Conservation (phyloP, 2,113 vertebrate species). For the Acanthisitta chloris region DNA sequence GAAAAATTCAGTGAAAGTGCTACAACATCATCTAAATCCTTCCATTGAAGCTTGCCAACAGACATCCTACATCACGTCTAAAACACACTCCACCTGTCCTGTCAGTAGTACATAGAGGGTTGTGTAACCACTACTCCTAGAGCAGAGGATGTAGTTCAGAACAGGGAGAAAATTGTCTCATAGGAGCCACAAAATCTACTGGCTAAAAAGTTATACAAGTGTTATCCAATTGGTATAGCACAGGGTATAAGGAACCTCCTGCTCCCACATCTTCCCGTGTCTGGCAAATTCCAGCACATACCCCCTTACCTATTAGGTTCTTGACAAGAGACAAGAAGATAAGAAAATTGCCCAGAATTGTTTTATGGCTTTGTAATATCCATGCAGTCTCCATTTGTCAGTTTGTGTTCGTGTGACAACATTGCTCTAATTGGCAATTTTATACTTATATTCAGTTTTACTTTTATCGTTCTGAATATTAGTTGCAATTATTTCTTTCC, state of each 20-base stretch:
- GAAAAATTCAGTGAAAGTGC: not conserved
- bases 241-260: not conserved
- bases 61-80: not conserved
- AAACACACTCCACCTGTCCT: not conserved
- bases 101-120: not conserved
- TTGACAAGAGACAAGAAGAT: not conserved
- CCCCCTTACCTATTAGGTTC: not conserved
- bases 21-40: not conserved
- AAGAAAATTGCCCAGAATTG: not conserved
- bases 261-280: not conserved
- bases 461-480: not conserved
- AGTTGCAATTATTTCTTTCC: not conserved
- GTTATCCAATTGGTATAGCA: not conserved
- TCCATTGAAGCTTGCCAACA: not conserved
- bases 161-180: not conserved
- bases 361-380: not conserved
- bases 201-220: fast-evolving
- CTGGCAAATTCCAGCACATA: not conserved
- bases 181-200: not conserved
- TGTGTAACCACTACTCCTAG: not conserved
- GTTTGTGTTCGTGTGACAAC: not conserved
- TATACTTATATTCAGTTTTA: not conserved
- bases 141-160: not conserved
- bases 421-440: not conserved
- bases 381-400: not conserved